These are phyloP conservation scores for Gadus macrocephalus DNA, from an alignment of 2,113 vertebrate genomes.

Conservation along the genomic window DNA sequence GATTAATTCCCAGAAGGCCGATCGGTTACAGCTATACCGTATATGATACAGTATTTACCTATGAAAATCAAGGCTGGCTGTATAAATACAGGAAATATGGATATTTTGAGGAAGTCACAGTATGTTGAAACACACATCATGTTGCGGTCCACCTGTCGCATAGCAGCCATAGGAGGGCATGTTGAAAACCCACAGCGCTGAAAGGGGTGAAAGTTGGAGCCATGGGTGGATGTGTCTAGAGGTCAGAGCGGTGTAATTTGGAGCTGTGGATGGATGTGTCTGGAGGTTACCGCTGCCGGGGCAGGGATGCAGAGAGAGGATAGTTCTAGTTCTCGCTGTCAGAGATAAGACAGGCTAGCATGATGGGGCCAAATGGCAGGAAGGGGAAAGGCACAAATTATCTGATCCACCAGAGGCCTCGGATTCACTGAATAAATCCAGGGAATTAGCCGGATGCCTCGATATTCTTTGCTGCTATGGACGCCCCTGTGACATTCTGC, in stretches of 20 bases:
- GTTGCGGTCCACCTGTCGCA: too few relatives aligned
- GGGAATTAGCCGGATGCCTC: conserved; percentile 59
- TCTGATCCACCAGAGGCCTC: conserved; percentile 63
- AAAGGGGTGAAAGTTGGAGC: too few relatives aligned
- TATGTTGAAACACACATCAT: too few relatives aligned
- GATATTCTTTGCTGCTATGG: conserved; percentile 37
- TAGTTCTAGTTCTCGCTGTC: conserved; percentile 30
- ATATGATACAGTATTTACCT: background rate
- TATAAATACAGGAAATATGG: background rate
- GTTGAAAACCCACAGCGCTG: too few relatives aligned
- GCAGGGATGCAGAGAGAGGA: conserved; percentile 27
- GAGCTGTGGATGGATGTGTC: background rate
- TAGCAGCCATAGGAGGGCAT: too few relatives aligned
- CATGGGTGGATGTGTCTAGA: conserved; percentile 1
- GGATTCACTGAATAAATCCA: conserved; percentile 55
- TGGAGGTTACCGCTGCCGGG: conserved; percentile 8
- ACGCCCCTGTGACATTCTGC: conserved; percentile 51
- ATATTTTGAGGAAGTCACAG: too few relatives aligned
- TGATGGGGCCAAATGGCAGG: conserved; percentile 61
- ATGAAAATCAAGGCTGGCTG: background rate
- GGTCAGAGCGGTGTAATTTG: background rate
- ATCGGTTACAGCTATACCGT: too few relatives aligned
- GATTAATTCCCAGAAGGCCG: too few relatives aligned
- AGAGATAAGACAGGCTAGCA: conserved; percentile 61
- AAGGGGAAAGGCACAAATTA: conserved; percentile 55